Evolutionary conservation across 2,888 invertebrate species (phyloP), one percentile per base, ranked within the genome.

Genomic region (Scaptomyza reducta): DNA sequence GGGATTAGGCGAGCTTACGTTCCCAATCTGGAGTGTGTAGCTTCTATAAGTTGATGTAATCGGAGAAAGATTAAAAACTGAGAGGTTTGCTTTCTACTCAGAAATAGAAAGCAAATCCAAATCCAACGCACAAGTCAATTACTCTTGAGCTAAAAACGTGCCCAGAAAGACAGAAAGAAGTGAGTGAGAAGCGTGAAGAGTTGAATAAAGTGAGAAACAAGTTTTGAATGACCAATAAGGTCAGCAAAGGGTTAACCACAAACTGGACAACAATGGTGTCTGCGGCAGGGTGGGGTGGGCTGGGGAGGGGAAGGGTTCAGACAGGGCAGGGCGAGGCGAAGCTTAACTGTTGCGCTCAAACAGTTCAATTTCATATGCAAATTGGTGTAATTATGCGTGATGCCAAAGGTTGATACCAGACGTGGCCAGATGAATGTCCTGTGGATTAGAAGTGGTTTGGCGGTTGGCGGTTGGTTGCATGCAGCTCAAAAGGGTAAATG

Each of bases 371-470:
- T 29, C 56, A 54, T 68, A 71, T 72, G 74, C 59, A 72, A 74
- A 74, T 76, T 71, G 68, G 14, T 25, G 53, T 46, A 76, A 68
- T 76, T 76, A 57, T 33, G 55, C n/a, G 49, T 51, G 58, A 50
- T 51, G 69, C 33, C 14, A 50, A 14, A 14, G 14, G 33, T 31
- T 41, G 58, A 74, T 63, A 53, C 50, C 41, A 46, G 45, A 46
- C 42, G 27, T 25, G 51, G 31, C n/a, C 46, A 42, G 58, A 41
- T 38, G 38, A 18, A 13, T 33, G 45, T 29, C 11, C 6, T 14
- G 13, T 10, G 22, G 33, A 5, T 14, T 42, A 6, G 16, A 2
- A 22, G 22, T 1, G 22, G 13, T 13, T 9, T 3, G 31, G 1
- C 9, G 22, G 42, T 13, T n/a, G 11, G 2, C 14, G 22, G 14